Percentiles rank a stretch among this genome's conserved stretches.
Evolutionary conservation across 2,797 vertebrate genomes (phyloP).

Genomic region (Falco biarmicus): DNA sequence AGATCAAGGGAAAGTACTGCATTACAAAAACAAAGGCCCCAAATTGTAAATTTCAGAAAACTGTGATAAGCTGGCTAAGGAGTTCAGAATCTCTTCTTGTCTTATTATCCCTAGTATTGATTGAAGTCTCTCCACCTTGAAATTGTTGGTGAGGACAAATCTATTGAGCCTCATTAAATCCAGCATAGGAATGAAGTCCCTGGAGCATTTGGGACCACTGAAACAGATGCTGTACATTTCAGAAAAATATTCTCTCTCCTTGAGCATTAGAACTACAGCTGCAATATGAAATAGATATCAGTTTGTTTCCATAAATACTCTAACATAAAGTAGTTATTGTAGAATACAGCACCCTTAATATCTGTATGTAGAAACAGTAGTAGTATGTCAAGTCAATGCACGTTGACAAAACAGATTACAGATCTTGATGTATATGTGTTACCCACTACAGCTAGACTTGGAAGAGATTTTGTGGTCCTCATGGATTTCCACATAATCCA

Average conservation of each 20-base stretch:
- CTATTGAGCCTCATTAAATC: slow-evolving; percentile 71
- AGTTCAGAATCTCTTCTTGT: slow-evolving; percentile 53
- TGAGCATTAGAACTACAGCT: slow-evolving; percentile 41
- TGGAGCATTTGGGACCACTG: slow-evolving; percentile 46
- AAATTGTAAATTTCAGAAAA: slow-evolving; percentile 51
- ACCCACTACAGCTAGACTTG: neutral
- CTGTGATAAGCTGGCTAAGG: neutral
- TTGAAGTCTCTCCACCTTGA: slow-evolving; percentile 69
- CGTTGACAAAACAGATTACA: neutral
- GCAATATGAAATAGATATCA: slow-evolving; percentile 31
- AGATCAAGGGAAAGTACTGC: neutral
- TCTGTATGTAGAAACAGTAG: neutral
- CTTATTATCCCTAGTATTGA: slow-evolving; percentile 71
- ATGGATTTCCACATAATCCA: neutral
- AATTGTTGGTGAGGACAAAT: slow-evolving; percentile 67
- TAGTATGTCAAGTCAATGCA: neutral
- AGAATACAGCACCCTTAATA: neutral
- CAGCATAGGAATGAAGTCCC: slow-evolving; percentile 51
- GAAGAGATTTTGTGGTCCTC: neutral
- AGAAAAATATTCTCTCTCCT: slow-evolving; percentile 49
- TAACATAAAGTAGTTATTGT: neutral
- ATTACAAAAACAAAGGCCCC: slow-evolving; percentile 38
- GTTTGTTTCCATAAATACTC: slow-evolving; percentile 20
- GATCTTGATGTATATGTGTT: neutral
- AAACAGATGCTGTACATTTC: slow-evolving; percentile 57